A percentile compares a stretch with the other conserved stretches of the same genome.
Evolutionary conservation across 2,888 invertebrate genomes (phyloP).

Genomic region (Unio delphinus): DNA sequence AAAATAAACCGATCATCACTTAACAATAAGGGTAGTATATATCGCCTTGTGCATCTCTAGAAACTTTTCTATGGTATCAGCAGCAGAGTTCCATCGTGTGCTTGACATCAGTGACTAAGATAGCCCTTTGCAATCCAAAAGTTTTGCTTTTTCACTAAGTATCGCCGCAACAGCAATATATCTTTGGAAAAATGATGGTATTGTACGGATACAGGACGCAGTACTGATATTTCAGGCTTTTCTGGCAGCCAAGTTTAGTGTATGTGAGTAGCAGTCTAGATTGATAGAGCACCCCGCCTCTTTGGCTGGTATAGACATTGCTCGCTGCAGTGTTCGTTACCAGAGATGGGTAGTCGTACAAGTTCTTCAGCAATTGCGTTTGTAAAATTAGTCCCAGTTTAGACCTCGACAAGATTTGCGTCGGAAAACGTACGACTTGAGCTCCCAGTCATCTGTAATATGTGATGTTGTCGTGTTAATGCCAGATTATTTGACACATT

Average conservation of each 20-base stretch:
- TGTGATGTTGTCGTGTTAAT: too few relatives aligned
- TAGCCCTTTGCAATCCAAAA: constrained; percentile 1
- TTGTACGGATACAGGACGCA: background rate
- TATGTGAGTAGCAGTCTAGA: constrained; percentile 13
- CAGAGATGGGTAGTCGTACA: background rate
- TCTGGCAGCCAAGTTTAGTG: constrained; percentile 10
- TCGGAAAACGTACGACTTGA: too few relatives aligned
- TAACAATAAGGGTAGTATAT: background rate
- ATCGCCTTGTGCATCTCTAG: constrained; percentile 9
- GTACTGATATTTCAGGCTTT: constrained; percentile 1
- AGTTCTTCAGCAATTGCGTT: too few relatives aligned
- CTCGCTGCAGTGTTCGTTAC: constrained; percentile 9
- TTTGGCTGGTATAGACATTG: constrained; percentile 1
- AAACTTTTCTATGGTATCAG: constrained; percentile 6
- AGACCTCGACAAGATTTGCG: too few relatives aligned
- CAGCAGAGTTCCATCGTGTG: constrained; percentile 8
- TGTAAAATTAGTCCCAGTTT: too few relatives aligned
- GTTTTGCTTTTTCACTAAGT: constrained; percentile 1
- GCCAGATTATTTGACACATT: too few relatives aligned
- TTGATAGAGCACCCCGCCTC: background rate
- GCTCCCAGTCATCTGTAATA: too few relatives aligned
- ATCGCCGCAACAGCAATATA: background rate
- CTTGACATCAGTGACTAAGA: constrained; percentile 1
- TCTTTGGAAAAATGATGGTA: constrained; percentile 7
- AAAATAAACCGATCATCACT: too few relatives aligned